Evolutionary conservation across 2,113 vertebrate genomes (phyloP), one percentile per base, ranked within the genome.

Genomic region (Nothoprocta perdicaria): DNA sequence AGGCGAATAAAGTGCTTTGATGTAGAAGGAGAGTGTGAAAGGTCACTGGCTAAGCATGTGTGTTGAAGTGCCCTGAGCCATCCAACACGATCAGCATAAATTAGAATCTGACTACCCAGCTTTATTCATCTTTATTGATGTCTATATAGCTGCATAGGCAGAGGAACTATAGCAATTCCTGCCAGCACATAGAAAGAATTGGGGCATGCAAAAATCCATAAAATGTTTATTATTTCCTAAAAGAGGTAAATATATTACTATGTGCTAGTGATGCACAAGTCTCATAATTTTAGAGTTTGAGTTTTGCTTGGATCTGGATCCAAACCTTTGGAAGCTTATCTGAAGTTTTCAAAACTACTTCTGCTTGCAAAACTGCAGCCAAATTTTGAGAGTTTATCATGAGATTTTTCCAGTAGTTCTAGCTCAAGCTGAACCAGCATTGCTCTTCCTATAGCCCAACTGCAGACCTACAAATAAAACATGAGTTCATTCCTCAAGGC

Each of bases 121-220:
- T 94, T 92, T 92, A 93, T 94, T 93, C 94, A 92, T 92, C 89
- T 90, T 93, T 85, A 93, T 83, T 94, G 92, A 95, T 88, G 82
- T 92, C 95, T 95, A 83, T 91, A 93, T 94, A 92, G 87, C 29
- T 89, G 84, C 35, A 86, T 77, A 91, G 65, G 80, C 82, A 85
- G 72, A 88, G 55, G 53, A 33, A 78, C 79, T 83, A 60, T 66
- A 88, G 79, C 48, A 68, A 72, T 72, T 58, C 65, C 68, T 85
- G 72, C 46, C 76, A 80, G 43, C 15, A 50, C 22, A 71, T 63
- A 71, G 38, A 92, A 89, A 31, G 35, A 94, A 93, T 21, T 87
- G 38, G 90, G 45, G 86, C 86, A 87, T 93, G 75, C 23, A 35
- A 88, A 95, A 96, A 84, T 94, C 89, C 58, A 80, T 94, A 85